A percentile compares a stretch with the other conserved stretches of the same genome.
Evolutionary conservation across 2,888 invertebrate genomes (phyloP).

Genomic region (Acleris emargana): DNA sequence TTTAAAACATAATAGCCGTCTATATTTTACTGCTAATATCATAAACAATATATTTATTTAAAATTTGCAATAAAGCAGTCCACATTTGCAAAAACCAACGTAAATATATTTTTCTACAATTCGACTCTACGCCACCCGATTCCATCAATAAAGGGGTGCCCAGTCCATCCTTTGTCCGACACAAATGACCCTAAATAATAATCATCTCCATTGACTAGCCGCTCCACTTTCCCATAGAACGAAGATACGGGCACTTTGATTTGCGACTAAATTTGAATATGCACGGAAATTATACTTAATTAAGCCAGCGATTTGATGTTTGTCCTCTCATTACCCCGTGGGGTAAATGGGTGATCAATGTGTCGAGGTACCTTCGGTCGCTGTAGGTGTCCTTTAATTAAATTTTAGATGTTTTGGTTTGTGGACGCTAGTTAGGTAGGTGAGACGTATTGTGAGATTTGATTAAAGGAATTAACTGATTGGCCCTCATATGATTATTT

Average conservation of each 20-base stretch:
- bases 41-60: no score
- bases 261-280: slow-evolving; percentile 74
- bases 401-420: slow-evolving; percentile 35
- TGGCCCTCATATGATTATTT: no score
- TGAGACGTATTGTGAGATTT: no score
- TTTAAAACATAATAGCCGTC: no score
- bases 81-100: neutral
- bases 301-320: slow-evolving; percentile 57
- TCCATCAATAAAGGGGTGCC: slow-evolving; percentile 61
- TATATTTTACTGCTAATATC: no score
- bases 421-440: no score
- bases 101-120: neutral
- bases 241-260: slow-evolving; percentile 81
- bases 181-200: slow-evolving; percentile 80
- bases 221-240: slow-evolving; percentile 73
- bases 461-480: no score
- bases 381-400: slow-evolving; percentile 56
- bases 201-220: slow-evolving; percentile 73
- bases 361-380: slow-evolving; percentile 36
- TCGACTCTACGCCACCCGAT: slow-evolving; percentile 28
- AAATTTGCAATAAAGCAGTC: no score
- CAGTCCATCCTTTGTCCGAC: slow-evolving; percentile 70
- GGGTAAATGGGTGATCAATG: slow-evolving; percentile 28
- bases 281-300: slow-evolving; percentile 75
- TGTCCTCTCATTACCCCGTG: slow-evolving; percentile 48